Conservation (phyloP, 2,888 invertebrate genomes). For the Physocephala rufipes region DNA sequence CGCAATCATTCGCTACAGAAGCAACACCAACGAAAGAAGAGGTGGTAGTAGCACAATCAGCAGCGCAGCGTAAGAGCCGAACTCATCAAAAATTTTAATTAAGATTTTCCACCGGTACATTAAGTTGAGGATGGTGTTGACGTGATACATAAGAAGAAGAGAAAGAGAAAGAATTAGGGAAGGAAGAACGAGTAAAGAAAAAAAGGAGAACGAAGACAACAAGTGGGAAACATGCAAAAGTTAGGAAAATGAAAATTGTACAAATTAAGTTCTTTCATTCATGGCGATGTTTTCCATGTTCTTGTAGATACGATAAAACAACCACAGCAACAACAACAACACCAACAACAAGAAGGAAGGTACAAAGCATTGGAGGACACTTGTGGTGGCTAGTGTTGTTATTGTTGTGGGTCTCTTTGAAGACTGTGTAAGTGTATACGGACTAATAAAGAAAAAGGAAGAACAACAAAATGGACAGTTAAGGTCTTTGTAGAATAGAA, state of each 20-base stretch:
- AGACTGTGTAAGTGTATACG: neutral
- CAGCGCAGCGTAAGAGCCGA: conserved; percentile 6
- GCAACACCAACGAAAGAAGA: no score
- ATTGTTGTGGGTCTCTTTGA: neutral
- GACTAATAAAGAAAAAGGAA: neutral
- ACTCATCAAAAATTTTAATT: conserved; percentile 37
- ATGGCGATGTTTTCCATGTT: neutral
- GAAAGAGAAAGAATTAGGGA: neutral
- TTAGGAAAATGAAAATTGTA: conserved; percentile 33
- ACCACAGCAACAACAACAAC: neutral
- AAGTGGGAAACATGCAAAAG: no score
- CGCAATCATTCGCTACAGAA: neutral
- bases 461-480: conserved; percentile 11
- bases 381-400: neutral
- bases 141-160: neutral
- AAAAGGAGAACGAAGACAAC: no score
- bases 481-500: no score
- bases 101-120: conserved; percentile 31
- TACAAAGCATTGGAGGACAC: no score
- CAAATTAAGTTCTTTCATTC: conserved; percentile 34
- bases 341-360: no score
- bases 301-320: no score
- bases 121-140: conserved; percentile 2
- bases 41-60: neutral
- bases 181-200: neutral